Conservation (phyloP, 2,113 vertebrate species). For the Protomyctophum bolini region DNA sequence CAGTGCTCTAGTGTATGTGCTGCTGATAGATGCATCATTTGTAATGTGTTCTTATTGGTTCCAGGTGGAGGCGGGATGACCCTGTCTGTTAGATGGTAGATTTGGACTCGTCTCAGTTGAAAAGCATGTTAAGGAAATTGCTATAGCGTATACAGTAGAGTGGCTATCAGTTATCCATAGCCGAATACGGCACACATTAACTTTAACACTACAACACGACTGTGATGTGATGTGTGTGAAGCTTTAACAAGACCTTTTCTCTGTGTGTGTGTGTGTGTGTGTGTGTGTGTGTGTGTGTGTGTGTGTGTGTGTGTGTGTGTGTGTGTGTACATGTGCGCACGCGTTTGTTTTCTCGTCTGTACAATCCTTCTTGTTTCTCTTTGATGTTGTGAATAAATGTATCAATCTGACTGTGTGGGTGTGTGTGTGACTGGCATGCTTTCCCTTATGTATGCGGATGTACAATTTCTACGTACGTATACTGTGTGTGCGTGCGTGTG, state of each 20-base stretch:
- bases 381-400: no score
- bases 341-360: not conserved
- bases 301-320: constrained; percentile 14
- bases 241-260: constrained; percentile 20
- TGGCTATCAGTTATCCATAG: not conserved
- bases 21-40: no score
- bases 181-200: not conserved
- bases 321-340: constrained; percentile 16
- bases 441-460: constrained; percentile 7
- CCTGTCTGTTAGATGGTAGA: no score
- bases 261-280: constrained; percentile 20
- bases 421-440: constrained; percentile 1
- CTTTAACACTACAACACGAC: not conserved
- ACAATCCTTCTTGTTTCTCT: no score
- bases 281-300: constrained; percentile 12
- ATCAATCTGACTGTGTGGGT: constrained; percentile 6
- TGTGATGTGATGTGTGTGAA: constrained; percentile 11
- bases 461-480: constrained; percentile 7
- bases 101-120: no score
- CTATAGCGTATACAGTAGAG: no score
- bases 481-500: constrained; percentile 4
- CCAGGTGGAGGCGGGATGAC: no score
- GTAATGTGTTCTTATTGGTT: no score
- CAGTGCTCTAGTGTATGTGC: no score
- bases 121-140: no score